phyloP scores from a whole-genome alignment of 2,888 invertebrate species.

The Volucella bombylans region DNA sequence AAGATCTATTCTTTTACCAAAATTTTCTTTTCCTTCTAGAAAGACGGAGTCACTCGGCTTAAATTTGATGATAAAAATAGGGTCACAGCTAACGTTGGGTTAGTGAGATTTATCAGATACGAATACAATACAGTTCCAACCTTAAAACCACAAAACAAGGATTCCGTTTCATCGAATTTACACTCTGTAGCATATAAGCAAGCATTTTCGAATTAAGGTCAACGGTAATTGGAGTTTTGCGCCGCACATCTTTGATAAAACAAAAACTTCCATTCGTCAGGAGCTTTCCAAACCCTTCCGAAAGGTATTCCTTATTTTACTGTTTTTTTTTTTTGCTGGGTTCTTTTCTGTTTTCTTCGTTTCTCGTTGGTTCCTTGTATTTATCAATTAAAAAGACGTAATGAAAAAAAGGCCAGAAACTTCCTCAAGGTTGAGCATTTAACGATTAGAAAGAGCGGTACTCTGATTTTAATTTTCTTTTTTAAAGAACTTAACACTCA shows the following conservation, averaged over 20 bases:
- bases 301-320: conserved; percentile 40
- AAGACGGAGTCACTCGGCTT: too few relatives aligned
- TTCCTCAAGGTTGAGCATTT: conserved; percentile 35
- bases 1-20: too few relatives aligned
- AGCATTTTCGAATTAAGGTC: conserved; percentile 31
- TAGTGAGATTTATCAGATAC: too few relatives aligned
- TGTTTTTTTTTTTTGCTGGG: background rate
- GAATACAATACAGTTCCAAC: too few relatives aligned
- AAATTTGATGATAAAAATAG: too few relatives aligned
- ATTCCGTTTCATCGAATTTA: too few relatives aligned
- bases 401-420: background rate
- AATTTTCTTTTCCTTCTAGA: too few relatives aligned
- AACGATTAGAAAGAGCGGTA: conserved; percentile 12
- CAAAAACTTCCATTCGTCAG: conserved; percentile 21
- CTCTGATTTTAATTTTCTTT: background rate
- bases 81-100: too few relatives aligned
- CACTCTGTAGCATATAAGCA: conserved; percentile 31
- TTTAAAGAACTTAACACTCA: too few relatives aligned
- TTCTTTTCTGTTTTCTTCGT: background rate
- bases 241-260: conserved; percentile 18
- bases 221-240: conserved; percentile 36
- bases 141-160: too few relatives aligned
- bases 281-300: conserved; percentile 20
- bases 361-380: conserved; percentile 1
- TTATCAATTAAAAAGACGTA: background rate